Evolutionary conservation across 2,888 invertebrate genomes (phyloP), one percentile per base, ranked within the genome.

Genomic region (Rosalia funebris): DNA sequence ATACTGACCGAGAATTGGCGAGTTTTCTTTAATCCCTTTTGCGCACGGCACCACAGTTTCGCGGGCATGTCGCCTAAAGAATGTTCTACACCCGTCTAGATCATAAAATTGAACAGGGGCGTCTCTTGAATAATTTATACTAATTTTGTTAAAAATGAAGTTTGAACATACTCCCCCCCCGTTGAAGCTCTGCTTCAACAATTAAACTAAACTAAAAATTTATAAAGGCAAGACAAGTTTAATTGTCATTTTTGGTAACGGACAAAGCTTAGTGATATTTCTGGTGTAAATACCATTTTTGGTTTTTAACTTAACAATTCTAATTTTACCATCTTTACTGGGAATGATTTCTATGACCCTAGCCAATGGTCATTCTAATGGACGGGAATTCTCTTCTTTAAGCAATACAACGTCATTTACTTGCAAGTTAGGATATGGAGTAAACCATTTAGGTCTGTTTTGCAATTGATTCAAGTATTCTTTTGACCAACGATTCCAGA

Each of bases 381-480:
- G 55, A 1, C 47, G 48, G 10, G 34, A 17, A 19, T 48, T 31
- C 41, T 60, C 60, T 19, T 60, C 48, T 42, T 48, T 60, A 12
- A 60, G n/a, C 1, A 60, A 14, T 1, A 55, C 55, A n/a, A 60
- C 2, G 14, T 10, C 11, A 19, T 42, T 17, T 9, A 15, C 14
- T 31, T 34, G 52, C 34, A 36, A 41, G 34, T 62, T 57, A 11
- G 25, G 32, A 10, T 3, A 56, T n/a, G 48, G 41, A 1, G 5
- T 15, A 25, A 25, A 57, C 61, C 61, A 61, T 17, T 61, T 61
- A 7, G 57, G 57, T 9, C 52, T n/a, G 17, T 61, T 52, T 32
- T 61, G 61, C 1, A 61, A 25, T 41, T 31, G 19, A 16, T 56
- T 56, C 14, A 56, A 17, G n/a, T 56, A 56, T 10, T 56, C 47